phyloP scores from a whole-genome alignment of 2,888 invertebrate species.

The Aspidapion aeneum region DNA sequence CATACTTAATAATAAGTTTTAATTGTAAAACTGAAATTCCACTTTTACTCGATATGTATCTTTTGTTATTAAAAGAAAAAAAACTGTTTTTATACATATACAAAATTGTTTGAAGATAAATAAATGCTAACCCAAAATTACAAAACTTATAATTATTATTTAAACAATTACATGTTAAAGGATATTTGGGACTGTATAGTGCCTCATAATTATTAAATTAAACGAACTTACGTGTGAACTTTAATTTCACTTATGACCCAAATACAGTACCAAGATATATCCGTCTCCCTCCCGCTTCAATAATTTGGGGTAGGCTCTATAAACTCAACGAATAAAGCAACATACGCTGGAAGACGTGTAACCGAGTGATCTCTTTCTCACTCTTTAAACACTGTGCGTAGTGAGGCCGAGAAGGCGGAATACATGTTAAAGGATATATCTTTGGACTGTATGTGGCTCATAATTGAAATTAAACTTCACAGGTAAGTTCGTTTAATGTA shows the following conservation, averaged over 20 bases:
- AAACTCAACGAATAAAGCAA: not conserved
- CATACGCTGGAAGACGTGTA: not conserved
- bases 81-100: not conserved
- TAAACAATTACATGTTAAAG: not conserved
- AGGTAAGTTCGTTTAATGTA: too few species aligned
- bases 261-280: too few species aligned
- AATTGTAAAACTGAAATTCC: not conserved
- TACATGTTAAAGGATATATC: not conserved
- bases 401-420: not conserved
- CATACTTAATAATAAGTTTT: not conserved
- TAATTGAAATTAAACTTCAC: not conserved
- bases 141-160: not conserved
- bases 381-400: not conserved
- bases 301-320: too few species aligned
- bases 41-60: not conserved
- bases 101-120: not conserved
- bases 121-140: not conserved
- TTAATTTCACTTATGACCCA: too few species aligned
- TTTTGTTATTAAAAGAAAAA: not conserved
- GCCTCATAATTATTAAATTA: too few species aligned
- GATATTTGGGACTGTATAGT: too few species aligned
- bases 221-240: too few species aligned
- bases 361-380: not conserved
- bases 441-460: not conserved
- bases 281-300: not conserved